Base-by-base conservation (phyloP, 2,113 vertebrate genomes). In the Haliaeetus leucogaster region DNA sequence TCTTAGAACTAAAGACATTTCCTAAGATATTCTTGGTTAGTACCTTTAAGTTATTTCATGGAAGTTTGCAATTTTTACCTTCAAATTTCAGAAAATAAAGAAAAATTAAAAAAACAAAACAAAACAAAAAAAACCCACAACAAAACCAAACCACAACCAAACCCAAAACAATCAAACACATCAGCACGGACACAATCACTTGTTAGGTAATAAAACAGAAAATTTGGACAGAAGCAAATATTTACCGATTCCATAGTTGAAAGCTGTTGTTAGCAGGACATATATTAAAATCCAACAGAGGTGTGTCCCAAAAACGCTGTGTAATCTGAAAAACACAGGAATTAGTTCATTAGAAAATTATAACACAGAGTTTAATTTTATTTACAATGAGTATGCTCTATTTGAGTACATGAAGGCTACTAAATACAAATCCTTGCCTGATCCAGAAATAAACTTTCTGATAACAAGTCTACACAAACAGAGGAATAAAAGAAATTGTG, bases 181-280 rank as follows among this genome's bases (percentile, higher is more conserved):
- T 47, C 48, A 23, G 34, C 86, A 66, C 2, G 30, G 65, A 86
- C 82, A 90, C 43, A 27, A 67, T 71, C 55, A 53, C 48, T 79
- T 20, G 34, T 59, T n/a, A 48, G 20, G 84, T 48, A 96, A 95
- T 34, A 67, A 73, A 79, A 22, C 38, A 82, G 56, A 76, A 45
- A 27, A 71, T 32, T 11, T 38, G 48, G 29, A 68, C 13, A 82
- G 88, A 71, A 77, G 30, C 3, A 91, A 88, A 84, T 97, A 99
- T 98, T 99, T 99, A 99, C 99, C 98, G 99, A 99, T 99, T 99
- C 99, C 99, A 99, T 99, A 98, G 98, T 85, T 98, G 98, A 99
- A 99, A 98, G 98, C 97, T 97, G 98, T 95, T 92, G 97, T 97
- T 98, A 98, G 97, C 97, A 97, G 97, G 97, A 98, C 97, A 97